Base-by-base conservation (phyloP, 2,113 vertebrate species). In the Eptesicus fuscus region DNA sequence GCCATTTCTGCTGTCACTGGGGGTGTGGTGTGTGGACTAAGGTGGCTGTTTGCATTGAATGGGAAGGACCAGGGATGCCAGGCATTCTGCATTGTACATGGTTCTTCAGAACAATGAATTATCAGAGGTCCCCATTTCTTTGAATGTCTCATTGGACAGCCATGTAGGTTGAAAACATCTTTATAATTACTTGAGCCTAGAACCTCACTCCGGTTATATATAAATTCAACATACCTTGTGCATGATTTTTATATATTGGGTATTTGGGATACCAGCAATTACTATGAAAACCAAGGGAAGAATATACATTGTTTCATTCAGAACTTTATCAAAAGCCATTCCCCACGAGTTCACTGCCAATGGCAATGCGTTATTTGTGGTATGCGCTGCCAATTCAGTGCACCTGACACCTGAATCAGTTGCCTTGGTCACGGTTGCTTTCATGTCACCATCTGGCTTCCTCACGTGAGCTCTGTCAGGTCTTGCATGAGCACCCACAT, bases 271-370 rank as follows among this genome's bases (percentile, higher is more conserved):
- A 16, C 51, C 51, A 53, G 61, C 8, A 51, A 70, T 17, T 25
- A 44, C 49, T 53, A 2, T 25, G 49, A 84, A 92, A 86, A 67
- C 12, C 56, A 70, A 92, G 44, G 59, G 49, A 82, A 78, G 67
- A 59, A 37, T 20, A 28, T 2, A 47, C 5, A 35, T 11, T 25
- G 67, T 35, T 93, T 87, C 40, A 18, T 30, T 93, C 18, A 82
- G 67, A 89, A 90, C 70, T 87, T 87, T n/a, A 63, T 69, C 67
- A 22, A 40, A 80, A 78, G 61, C 74, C 78, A 22, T 69, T 84
- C 35, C 35, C 65, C 8, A 5, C 14, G 61, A 82, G 42, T 47
- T 61, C 1, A 7, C 71, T 67, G 76, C 87, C 92, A 30, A 11
- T 7, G 71, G 90, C 61, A 84, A 76, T 9, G 18, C 14, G 16